These are phyloP conservation scores for Eutolmus rufibarbis DNA, from an alignment of 2,888 invertebrate genomes.

Conservation along the genomic window DNA sequence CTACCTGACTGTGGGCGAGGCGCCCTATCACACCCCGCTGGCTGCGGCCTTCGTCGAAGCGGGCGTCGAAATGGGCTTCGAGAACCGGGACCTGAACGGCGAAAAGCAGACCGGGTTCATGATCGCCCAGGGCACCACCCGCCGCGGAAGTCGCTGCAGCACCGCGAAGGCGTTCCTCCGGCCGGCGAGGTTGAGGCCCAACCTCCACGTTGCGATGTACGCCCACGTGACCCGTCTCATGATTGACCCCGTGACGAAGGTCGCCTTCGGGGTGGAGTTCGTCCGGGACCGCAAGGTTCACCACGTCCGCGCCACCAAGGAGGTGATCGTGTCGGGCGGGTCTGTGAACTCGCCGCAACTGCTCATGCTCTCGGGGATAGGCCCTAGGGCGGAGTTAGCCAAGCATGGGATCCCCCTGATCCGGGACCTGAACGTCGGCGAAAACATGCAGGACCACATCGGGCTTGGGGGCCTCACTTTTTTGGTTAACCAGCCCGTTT, in stretches of 20 bases:
- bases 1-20: constrained; percentile 83
- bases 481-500: constrained; percentile 77
- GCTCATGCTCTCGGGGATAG: constrained; percentile 91
- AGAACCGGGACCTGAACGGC: constrained; percentile 86
- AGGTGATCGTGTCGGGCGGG: constrained; percentile 90
- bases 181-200: constrained; percentile 79
- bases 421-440: constrained; percentile 82
- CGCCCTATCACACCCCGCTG: constrained; percentile 85
- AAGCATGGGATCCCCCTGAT: constrained; percentile 80
- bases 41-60: constrained; percentile 83
- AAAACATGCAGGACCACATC: constrained; percentile 89
- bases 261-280: constrained; percentile 85
- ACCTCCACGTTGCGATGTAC: constrained; percentile 84
- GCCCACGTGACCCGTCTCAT: constrained; percentile 79
- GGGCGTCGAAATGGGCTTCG: constrained; percentile 83
- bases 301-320: constrained; percentile 79
- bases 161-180: constrained; percentile 87
- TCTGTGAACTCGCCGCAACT: constrained; percentile 93
- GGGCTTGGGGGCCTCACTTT: constrained; percentile 87
- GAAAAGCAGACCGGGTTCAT: constrained; percentile 87
- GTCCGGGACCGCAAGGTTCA: constrained; percentile 75
- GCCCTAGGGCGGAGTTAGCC: constrained; percentile 75
- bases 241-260: constrained; percentile 75
- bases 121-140: constrained; percentile 83
- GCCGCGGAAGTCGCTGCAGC: constrained; percentile 85